These are phyloP conservation scores for Paradoxurus hermaphroditus DNA, from an alignment of 2,113 vertebrate species.

Conservation along the genomic window DNA sequence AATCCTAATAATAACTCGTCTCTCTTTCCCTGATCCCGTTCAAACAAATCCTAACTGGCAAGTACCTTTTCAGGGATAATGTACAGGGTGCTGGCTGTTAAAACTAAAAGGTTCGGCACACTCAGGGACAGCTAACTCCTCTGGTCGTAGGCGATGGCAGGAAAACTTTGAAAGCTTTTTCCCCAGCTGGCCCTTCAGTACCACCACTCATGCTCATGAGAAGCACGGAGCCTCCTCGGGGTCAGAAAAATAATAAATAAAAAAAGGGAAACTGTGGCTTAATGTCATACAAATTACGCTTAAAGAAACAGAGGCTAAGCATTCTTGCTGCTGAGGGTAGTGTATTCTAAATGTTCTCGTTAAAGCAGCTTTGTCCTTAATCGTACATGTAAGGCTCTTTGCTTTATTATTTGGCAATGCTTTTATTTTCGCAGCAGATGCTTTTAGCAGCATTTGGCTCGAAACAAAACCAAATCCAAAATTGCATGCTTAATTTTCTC, in stretches of 20 bases:
- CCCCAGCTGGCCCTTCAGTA: not conserved
- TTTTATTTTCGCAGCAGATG: not conserved
- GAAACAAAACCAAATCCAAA: constrained; percentile 6
- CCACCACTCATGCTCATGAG: not conserved
- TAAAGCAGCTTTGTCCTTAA: not conserved
- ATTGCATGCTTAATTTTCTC: not conserved
- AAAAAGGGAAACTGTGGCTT: not conserved
- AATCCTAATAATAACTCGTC: not conserved
- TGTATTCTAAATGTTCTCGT: not conserved
- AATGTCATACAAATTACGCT: not conserved
- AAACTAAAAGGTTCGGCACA: not conserved
- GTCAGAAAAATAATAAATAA: not conserved
- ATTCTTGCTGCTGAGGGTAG: not conserved
- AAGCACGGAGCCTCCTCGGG: not conserved
- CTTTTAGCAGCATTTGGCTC: not conserved
- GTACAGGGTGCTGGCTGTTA: not conserved
- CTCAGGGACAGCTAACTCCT: not conserved
- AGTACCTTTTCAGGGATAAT: not conserved
- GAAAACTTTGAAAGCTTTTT: not conserved
- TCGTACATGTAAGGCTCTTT: not conserved
- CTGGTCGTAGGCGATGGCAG: not conserved
- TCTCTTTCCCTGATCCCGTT: not conserved
- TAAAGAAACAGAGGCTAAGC: not conserved
- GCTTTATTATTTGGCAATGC: not conserved
- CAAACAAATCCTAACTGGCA: not conserved